Percentiles rank a stretch among this genome's conserved stretches.
These are phyloP conservation scores for Caretta caretta DNA, from an alignment of 2,113 vertebrate genomes.

Conservation along the genomic window DNA sequence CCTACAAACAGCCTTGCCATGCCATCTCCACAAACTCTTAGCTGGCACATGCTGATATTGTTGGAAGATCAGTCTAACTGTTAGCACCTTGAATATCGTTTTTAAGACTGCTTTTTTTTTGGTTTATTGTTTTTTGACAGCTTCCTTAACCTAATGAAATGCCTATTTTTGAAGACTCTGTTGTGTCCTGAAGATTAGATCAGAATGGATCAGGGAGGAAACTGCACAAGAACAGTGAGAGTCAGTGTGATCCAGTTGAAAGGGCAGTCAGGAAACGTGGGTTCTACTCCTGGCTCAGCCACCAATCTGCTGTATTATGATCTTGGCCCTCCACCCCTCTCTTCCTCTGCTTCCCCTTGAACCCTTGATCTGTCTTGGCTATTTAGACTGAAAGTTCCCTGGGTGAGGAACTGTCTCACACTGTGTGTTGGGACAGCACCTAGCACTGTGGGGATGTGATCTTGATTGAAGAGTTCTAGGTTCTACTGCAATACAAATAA, in stretches of 20 bases:
- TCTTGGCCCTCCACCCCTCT: background rate
- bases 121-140: constrained; percentile 17
- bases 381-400: background rate
- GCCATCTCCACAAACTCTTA: background rate
- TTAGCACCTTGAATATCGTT: background rate
- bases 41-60: fast-evolving
- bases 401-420: background rate
- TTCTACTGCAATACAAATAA: background rate
- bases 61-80: fast-evolving
- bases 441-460: background rate
- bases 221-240: background rate
- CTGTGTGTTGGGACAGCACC: background rate
- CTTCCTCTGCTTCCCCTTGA: background rate
- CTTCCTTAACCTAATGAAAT: constrained; percentile 22
- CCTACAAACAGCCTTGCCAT: background rate
- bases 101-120: background rate
- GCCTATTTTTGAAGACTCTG: constrained; percentile 7
- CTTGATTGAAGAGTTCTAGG: background rate
- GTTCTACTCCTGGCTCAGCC: background rate
- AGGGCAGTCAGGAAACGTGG: background rate
- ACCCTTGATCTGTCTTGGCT: background rate
- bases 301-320: background rate
- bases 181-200: constrained; percentile 41
- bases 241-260: background rate
- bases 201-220: background rate